Evolutionary conservation across 1,140 invertebrate species (phyloP).

Genomic region (Procambarus clarkii): DNA sequence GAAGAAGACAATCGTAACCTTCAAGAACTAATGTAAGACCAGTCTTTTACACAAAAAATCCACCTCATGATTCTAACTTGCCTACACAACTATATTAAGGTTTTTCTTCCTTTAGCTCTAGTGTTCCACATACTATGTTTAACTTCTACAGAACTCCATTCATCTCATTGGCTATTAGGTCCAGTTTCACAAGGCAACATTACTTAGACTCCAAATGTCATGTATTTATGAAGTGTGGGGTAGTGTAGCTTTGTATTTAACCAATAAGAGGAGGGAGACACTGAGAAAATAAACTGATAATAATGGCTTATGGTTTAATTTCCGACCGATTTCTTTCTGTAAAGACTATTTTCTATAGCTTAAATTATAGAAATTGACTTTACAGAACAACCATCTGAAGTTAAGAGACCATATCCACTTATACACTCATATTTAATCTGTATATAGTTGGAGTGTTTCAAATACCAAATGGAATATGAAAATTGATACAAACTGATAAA

Average conservation of each 20-base stretch:
- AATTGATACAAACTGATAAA: neutral
- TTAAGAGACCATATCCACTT: neutral
- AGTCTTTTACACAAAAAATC: conserved; percentile 4
- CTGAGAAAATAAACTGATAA: neutral
- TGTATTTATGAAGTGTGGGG: conserved; percentile 4
- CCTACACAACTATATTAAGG: neutral
- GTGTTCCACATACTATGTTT: neutral
- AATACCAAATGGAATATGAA: neutral
- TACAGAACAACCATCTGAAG: neutral
- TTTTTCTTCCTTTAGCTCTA: neutral
- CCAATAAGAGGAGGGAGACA: conserved; percentile 33
- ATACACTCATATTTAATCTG: conserved; percentile 5
- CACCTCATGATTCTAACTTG: neutral
- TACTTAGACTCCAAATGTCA: neutral
- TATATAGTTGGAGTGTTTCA: neutral
- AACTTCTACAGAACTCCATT: neutral
- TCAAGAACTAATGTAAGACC: neutral
- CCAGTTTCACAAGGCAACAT: conserved; percentile 35
- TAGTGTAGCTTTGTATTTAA: conserved; percentile 22
- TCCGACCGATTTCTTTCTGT: neutral
- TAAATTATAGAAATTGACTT: neutral
- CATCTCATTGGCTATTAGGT: conserved; percentile 39
- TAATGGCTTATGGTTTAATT: neutral
- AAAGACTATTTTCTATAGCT: neutral
- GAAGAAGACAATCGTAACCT: neutral